phyloP scores from a whole-genome alignment of 2,797 vertebrate species.

The Eupleurogrammus muticus region DNA sequence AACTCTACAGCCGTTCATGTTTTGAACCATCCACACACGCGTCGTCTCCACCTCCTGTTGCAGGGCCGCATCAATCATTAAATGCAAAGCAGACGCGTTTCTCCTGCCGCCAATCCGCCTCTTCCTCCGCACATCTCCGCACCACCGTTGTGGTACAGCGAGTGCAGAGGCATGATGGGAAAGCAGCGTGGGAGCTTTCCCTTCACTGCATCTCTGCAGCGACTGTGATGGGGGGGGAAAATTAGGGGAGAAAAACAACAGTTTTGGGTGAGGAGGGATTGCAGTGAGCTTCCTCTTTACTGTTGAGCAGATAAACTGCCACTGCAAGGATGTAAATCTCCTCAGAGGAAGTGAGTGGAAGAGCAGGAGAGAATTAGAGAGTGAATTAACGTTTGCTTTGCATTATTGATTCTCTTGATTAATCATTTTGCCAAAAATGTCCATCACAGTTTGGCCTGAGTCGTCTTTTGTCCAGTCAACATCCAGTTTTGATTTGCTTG shows the following conservation, averaged over 20 bases:
- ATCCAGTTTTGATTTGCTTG: too few relatives aligned
- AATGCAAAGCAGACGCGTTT: slow-evolving; percentile 26
- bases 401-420: too few relatives aligned
- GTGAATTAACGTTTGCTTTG: too few relatives aligned
- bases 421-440: too few relatives aligned
- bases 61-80: slow-evolving; percentile 43
- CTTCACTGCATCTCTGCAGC: background rate
- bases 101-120: slow-evolving; percentile 9
- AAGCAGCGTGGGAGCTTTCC: slow-evolving; percentile 16
- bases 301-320: slow-evolving; percentile 14
- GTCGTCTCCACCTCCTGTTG: slow-evolving; percentile 25
- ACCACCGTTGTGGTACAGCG: background rate
- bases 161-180: slow-evolving; percentile 36
- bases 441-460: too few relatives aligned
- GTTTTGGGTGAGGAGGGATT: slow-evolving; percentile 4
- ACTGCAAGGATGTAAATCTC: slow-evolving; percentile 11
- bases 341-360: background rate
- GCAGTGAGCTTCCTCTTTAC: slow-evolving; percentile 6
- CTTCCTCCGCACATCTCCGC: slow-evolving; percentile 4
- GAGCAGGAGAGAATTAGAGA: too few relatives aligned
- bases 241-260: slow-evolving; percentile 3
- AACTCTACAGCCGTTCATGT: background rate
- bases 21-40: background rate
- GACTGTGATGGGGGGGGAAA: background rate
- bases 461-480: too few relatives aligned